Conservation (phyloP, 2,113 vertebrate genomes). For the Diadophis punctatus region DNA sequence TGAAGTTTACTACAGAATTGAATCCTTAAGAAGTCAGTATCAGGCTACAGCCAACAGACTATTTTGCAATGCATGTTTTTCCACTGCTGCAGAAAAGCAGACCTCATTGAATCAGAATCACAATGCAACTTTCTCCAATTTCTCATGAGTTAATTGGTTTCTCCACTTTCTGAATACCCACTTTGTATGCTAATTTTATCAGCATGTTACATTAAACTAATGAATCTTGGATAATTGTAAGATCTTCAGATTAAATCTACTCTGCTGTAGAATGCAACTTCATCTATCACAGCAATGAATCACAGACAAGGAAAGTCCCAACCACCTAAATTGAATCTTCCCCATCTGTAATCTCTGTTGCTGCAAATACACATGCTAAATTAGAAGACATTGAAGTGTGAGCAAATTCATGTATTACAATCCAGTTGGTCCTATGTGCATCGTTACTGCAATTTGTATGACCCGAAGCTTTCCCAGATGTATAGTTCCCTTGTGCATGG, state of each 20-base stretch:
- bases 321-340: constrained; percentile 2
- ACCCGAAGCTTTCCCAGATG: background rate
- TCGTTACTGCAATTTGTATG: background rate
- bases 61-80: background rate
- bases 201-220: constrained; percentile 34
- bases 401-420: background rate
- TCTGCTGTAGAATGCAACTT: constrained; percentile 11
- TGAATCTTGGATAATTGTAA: constrained; percentile 34
- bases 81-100: background rate
- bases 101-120: constrained; percentile 10
- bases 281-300: constrained; percentile 21
- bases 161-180: constrained; percentile 34
- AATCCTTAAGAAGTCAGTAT: too few species aligned
- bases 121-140: constrained; percentile 23
- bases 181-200: constrained; percentile 38
- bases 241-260: constrained; percentile 26
- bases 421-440: background rate
- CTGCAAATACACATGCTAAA: background rate
- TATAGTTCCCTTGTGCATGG: background rate
- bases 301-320: background rate
- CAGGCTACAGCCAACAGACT: background rate
- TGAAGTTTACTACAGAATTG: background rate
- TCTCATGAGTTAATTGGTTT: constrained; percentile 33
- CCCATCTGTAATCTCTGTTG: background rate
- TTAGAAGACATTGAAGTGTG: background rate